Evolutionary conservation across 2,888 invertebrate species (phyloP), one percentile per base, ranked within the genome.

Genomic region (Elmis aenea): DNA sequence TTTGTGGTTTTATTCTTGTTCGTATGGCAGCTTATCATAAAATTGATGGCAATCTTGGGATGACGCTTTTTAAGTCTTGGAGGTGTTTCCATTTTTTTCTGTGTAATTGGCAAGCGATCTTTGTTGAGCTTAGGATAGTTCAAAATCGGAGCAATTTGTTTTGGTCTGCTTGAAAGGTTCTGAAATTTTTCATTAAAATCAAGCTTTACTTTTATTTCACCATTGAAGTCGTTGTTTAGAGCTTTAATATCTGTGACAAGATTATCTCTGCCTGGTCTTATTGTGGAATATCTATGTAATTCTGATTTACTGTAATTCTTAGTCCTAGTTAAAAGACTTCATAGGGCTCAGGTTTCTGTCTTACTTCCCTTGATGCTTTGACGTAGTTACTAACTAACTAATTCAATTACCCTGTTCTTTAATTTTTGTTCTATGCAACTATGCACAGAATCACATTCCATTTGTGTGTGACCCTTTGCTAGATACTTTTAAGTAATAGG

Each of bases 381-480:
- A 30, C 1, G 9, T 14, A 30, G 14, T 30, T 23, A 8, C 14
- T 15, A 2, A 20, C 18, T 5, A n/a, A 23, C 22, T 5, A 30
- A 9, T 1, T 22, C 2, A 9, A 22, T 22, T 2, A 3, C 16
- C 18, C 10, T 11, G 6, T 3, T 27, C 37, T 33, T 44, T 42
- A 30, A 26, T 14, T 50, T 55, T 25, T 49, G 41, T 45, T 64
- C 62, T 13, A 63, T 57, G 2, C 41, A 34, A 37, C 53, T 30
- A 45, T 65, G 61, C 2, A 59, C 55, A 0, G 53, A 55, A 39
- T 63, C 64, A 13, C 51, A 53, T 38, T 62, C 58, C 57, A 62
- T 61, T 44, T 61, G 59, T 1, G 62, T 57, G 40, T 62, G 62
- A 9, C 59, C 61, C 6, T 46, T 45, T 32, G 27, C 32, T 6